These are phyloP conservation scores for Orchesellides sinensis DNA, from an alignment of 2,888 invertebrate genomes.

Conservation along the genomic window DNA sequence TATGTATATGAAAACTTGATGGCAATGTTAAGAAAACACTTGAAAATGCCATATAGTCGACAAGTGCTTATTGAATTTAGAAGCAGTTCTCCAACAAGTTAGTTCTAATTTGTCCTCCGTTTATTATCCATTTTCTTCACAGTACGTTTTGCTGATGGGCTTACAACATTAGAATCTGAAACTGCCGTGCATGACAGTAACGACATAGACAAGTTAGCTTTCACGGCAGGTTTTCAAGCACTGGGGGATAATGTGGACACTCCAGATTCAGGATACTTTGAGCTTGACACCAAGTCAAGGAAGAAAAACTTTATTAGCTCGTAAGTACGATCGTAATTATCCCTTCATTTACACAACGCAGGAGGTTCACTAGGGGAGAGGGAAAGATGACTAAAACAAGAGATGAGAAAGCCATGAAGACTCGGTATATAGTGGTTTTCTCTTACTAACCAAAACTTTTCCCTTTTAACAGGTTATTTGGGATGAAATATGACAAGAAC, in stretches of 20 bases:
- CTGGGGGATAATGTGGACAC: constrained; percentile 65
- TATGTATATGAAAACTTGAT: no score
- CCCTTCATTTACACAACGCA: constrained; percentile 50
- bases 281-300: constrained; percentile 70
- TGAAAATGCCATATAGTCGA: constrained; percentile 32
- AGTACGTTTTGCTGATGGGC: constrained; percentile 70
- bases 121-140: constrained; percentile 30
- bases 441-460: constrained; percentile 31
- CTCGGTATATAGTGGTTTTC: neutral
- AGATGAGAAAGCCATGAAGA: neutral
- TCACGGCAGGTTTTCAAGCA: constrained; percentile 56
- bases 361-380: neutral
- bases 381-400: neutral
- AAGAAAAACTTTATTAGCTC: constrained; percentile 74
- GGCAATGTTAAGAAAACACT: no score
- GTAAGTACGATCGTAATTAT: constrained; percentile 69
- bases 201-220: constrained; percentile 44
- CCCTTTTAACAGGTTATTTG: constrained; percentile 69
- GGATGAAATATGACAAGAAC: constrained; percentile 68
- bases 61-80: constrained; percentile 53
- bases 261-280: constrained; percentile 73
- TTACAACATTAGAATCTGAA: constrained; percentile 55
- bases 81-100: constrained; percentile 34
- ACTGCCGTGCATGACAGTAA: constrained; percentile 18
- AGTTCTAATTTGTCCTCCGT: constrained; percentile 47